phyloP scores from a whole-genome alignment of 2,888 invertebrate genomes.

The Diplazon laetatorius region DNA sequence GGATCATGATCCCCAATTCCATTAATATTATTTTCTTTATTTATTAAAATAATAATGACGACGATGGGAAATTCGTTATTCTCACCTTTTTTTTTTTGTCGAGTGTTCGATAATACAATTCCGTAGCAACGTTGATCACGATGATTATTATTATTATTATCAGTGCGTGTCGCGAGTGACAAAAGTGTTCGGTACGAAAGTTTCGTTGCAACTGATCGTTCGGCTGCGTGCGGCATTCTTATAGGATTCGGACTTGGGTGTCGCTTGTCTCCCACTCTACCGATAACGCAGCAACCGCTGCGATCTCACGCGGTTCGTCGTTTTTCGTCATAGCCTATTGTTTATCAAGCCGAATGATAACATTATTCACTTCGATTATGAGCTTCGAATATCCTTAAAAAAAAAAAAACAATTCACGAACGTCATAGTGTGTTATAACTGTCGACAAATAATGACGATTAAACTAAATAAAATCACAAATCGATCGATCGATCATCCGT shows the following conservation, averaged over 20 bases:
- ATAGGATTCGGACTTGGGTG: slow-evolving; percentile 55
- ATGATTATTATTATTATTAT: background rate
- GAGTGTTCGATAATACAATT: too few relatives aligned
- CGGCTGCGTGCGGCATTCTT: slow-evolving; percentile 58
- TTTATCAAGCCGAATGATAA: slow-evolving; percentile 41
- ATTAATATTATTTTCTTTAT: too few relatives aligned
- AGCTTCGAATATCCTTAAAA: slow-evolving; percentile 8
- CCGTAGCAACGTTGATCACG: background rate
- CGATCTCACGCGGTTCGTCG: background rate
- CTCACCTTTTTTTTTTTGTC: too few relatives aligned
- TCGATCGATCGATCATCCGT: too few relatives aligned
- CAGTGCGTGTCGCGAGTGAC: too few relatives aligned
- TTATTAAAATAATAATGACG: too few relatives aligned
- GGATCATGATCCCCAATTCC: too few relatives aligned
- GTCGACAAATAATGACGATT: background rate
- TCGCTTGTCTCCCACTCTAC: slow-evolving; percentile 65
- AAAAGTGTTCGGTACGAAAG: slow-evolving; percentile 26
- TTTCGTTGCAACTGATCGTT: slow-evolving; percentile 55
- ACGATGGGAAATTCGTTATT: too few relatives aligned
- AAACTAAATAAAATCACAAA: too few relatives aligned
- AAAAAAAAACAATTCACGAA: slow-evolving; percentile 39
- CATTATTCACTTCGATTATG: background rate
- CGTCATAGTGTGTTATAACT: slow-evolving; percentile 25
- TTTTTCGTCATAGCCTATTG: slow-evolving; percentile 34
- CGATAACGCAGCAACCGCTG: slow-evolving; percentile 51